Evolutionary conservation across 2,797 vertebrate species (phyloP), one percentile per base, ranked within the genome.

Genomic region (Siniperca undulata): DNA sequence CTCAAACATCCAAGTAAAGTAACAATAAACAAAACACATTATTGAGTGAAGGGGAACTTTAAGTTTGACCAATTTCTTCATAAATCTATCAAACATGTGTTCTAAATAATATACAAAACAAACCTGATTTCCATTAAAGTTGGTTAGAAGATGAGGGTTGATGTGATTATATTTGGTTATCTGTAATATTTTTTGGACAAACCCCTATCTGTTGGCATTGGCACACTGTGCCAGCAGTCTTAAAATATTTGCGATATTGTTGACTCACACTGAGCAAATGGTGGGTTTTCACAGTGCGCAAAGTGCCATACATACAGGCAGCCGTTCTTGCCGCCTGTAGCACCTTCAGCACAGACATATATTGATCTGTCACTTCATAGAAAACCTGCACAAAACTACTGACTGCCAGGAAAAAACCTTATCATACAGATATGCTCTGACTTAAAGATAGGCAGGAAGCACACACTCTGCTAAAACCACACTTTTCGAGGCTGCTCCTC

Each of bases 331-430:
- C 71, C 16, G 67, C 48, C 75, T 76, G 71, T 69, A 20, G 22
- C 66, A 56, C 72, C 52, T 64, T 79, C 83, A 65, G 70, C 79
- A 56, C 20, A 69, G 67, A 64, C 59, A 27, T 55, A 77, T 76
- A 86, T 81, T 80, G 78, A 91, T 87, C 67, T 83, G 76, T 80
- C 84, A 80, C 74, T 56, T 83, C 73, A 77, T 52, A 74, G 53
- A 58, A 59, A 78, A 80, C 19, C 70, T 61, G 73, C 77, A 78
- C 67, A 56, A 14, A 71, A 68, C 50, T 10, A 7, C 58, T 36
- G 70, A 58, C 12, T 84, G 59, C 62, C 66, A 38, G 38, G 7
- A 48, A 76, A 80, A 48, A 34, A 78, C 64, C 82, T 67, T 64
- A 70, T 83, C 62, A 70, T 46, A 80, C 60, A 73, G 60, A 62